These are phyloP conservation scores for Drosophila repleta DNA, from an alignment of 1,140 invertebrate genomes.

Conservation along the genomic window DNA sequence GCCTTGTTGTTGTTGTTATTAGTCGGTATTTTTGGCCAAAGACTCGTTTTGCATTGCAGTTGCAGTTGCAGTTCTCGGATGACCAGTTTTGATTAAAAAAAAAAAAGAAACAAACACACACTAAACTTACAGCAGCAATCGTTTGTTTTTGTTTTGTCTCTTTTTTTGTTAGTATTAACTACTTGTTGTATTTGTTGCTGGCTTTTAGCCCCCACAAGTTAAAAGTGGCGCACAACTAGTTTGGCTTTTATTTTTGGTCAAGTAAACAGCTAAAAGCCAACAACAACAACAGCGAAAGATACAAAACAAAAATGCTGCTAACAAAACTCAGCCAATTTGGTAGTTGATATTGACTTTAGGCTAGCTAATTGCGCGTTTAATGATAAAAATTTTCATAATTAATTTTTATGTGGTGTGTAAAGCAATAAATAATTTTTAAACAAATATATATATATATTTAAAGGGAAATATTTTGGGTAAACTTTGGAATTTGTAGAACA, in stretches of 20 bases:
- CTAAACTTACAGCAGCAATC: constrained; percentile 33
- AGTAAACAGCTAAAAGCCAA: constrained; percentile 30
- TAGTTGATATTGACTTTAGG: constrained; percentile 78
- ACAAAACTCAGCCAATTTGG: constrained; percentile 58
- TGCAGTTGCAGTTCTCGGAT: constrained; percentile 72
- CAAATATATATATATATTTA: neutral
- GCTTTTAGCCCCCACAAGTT: constrained; percentile 27
- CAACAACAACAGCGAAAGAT: constrained; percentile 12
- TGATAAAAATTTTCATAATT: constrained; percentile 43
- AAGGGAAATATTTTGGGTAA: neutral
- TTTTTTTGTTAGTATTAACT: constrained; percentile 31
- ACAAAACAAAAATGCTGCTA: neutral
- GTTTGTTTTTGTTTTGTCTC: constrained; percentile 8
- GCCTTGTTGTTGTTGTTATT: constrained; percentile 35
- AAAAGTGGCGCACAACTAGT: constrained; percentile 51
- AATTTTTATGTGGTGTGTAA: constrained; percentile 36
- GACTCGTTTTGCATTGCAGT: constrained; percentile 64
- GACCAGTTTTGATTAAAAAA: constrained; percentile 65
- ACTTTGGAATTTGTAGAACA: no score
- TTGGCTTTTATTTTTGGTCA: constrained; percentile 55
- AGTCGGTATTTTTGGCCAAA: constrained; percentile 58
- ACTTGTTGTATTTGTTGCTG: constrained; percentile 32
- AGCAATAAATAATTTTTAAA: neutral
- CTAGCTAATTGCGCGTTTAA: constrained; percentile 62
- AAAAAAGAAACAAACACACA: no score